These are phyloP conservation scores for Babyrousa celebensis DNA, from an alignment of 2,797 vertebrate species.

Conservation along the genomic window DNA sequence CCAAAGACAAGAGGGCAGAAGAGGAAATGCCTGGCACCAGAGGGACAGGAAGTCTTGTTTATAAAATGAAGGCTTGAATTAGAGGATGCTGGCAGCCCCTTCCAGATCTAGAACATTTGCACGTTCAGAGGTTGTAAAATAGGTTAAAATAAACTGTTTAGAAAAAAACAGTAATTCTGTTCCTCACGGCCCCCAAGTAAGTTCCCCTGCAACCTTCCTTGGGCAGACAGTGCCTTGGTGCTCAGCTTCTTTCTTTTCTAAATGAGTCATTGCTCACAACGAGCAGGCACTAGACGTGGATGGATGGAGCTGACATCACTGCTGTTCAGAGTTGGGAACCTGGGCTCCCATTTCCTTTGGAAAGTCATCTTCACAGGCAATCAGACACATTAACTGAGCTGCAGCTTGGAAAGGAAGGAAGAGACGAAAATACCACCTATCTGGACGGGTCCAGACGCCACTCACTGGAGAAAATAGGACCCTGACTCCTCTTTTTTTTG, in stretches of 20 bases:
- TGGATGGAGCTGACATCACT: rapidly evolving
- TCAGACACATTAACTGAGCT: neutral
- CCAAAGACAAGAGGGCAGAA: neutral
- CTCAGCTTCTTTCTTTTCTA: neutral
- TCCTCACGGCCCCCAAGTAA: neutral
- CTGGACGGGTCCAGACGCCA: neutral
- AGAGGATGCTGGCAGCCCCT: neutral
- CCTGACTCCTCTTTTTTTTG: neutral
- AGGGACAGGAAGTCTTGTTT: neutral
- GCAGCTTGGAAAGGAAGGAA: neutral
- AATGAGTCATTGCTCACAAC: too few species aligned
- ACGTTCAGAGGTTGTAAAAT: neutral
- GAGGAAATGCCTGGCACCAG: rapidly evolving
- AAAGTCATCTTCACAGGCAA: neutral
- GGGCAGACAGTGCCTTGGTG: rapidly evolving
- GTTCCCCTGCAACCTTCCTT: neutral
- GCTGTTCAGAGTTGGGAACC: neutral
- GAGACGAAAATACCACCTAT: neutral
- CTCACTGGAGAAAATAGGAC: neutral
- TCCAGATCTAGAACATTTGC: neutral
- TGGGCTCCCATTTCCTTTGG: neutral
- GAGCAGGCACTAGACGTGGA: rapidly evolving
- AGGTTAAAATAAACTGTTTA: slow-evolving; percentile 1
- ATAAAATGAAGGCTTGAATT: neutral
- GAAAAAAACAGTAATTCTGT: neutral